Evolutionary conservation across 2,797 vertebrate species (phyloP).

Genomic region (Chaunax sp.): DNA sequence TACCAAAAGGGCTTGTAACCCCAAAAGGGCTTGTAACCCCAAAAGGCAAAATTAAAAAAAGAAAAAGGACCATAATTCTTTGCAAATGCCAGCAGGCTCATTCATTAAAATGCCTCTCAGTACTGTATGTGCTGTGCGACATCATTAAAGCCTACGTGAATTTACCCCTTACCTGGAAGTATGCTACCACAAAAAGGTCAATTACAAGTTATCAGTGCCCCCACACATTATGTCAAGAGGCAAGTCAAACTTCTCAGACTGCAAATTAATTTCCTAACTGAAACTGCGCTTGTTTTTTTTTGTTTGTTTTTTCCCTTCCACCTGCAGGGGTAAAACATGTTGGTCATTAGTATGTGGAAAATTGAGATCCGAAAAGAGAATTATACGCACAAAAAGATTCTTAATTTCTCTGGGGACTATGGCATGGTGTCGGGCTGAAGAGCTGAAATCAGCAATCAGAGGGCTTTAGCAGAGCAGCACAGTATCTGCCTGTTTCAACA

Average conservation of each 20-base stretch:
- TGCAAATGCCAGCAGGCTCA: constrained; percentile 30
- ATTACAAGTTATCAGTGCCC: constrained; percentile 27
- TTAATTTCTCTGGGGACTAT: constrained; percentile 58
- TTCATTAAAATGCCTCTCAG: constrained; percentile 35
- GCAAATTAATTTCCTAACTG: constrained; percentile 54
- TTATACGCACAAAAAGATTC: constrained; percentile 32
- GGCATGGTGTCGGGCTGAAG: constrained; percentile 11
- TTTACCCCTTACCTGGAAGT: constrained; percentile 23
- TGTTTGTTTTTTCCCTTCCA: constrained; percentile 37
- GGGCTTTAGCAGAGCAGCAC: constrained; percentile 8
- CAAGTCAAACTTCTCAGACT: constrained; percentile 14
- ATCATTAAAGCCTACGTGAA: constrained; percentile 14
- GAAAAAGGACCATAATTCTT: constrained; percentile 14
- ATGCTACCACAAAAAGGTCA: constrained; percentile 44
- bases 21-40: neutral
- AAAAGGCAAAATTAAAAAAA: too few species aligned
- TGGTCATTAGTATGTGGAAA: constrained; percentile 41
- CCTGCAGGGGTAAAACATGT: constrained; percentile 35
- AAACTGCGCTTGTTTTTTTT: constrained; percentile 33
- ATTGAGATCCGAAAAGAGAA: constrained; percentile 27
- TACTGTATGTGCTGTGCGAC: too few species aligned
- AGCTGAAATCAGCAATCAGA: constrained; percentile 42
- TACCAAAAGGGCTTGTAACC: neutral
- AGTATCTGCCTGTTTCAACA: neutral
- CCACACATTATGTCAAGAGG: constrained; percentile 34